Base-by-base conservation (phyloP, 2,888 invertebrate genomes). In the Athalia cordata region DNA sequence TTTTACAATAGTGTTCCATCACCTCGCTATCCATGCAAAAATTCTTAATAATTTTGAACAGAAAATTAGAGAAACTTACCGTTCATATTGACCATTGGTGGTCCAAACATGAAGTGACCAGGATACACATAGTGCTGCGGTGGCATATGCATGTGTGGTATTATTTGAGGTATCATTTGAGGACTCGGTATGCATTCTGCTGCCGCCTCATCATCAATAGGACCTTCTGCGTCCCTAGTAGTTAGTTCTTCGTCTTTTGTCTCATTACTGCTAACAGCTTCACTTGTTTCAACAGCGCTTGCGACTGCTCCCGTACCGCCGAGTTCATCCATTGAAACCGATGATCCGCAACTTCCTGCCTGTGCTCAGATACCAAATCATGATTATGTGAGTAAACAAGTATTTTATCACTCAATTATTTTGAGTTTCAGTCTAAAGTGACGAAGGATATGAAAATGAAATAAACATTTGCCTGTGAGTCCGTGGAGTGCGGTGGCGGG, bases 51-150 rank as follows among this genome's bases (percentile, higher is more conserved):
- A 52, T 11, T 52, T 52, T 43, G 7, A 68, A 52, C 11, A 9
- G 13, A 11, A 64, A 45, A 66, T 67, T 79, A 77, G 72, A 50
- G 76, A 79, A 85, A 86, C 89, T 86, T 87, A 91, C 91, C 91
- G 84, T 91, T 91, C 79, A 91, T 89, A 87, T 91, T 91, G 87
- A 91, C 90, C 84, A 92, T 85, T 52, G 91, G 90, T 55, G 91
- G 90, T 5, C 91, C 92, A 82, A 92, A 92, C 90, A 92, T 91
- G 85, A 91, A 92, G 80, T 89, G 89, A 74, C 91, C 91, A n/a
- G 92, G 92, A 82, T 92, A 92, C 83, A 91, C 85, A 85, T 91
- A 91, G 49, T 87, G 86, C 77, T 87, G 87, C 43, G 85, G 84
- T 3, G 77, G 81, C 74, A 87, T 86, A 77, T 87, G 82, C 79